These are phyloP conservation scores for Hypsopygia costalis DNA, from an alignment of 2,888 invertebrate genomes.

Conservation along the genomic window DNA sequence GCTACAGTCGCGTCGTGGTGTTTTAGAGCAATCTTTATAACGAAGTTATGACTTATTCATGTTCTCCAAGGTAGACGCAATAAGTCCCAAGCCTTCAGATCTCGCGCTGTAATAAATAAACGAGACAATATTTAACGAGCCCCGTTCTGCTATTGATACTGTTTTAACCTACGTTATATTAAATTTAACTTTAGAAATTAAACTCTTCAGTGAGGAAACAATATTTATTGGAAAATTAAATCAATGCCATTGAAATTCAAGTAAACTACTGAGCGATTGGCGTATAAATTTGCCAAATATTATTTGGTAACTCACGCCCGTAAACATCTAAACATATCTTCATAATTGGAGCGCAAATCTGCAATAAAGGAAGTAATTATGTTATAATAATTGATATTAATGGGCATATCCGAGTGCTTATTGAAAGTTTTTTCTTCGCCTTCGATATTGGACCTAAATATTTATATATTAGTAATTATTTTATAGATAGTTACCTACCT, in stretches of 20 bases:
- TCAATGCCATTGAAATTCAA: not conserved
- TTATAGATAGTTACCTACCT: too few species aligned
- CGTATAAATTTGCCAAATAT: constrained; percentile 65
- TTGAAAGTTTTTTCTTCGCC: too few species aligned
- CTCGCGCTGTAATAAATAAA: constrained; percentile 60
- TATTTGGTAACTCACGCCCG: constrained; percentile 56
- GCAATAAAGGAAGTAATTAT: constrained; percentile 24
- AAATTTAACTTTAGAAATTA: constrained; percentile 10
- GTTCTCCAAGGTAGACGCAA: constrained; percentile 57
- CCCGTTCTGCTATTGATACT: constrained; percentile 12
- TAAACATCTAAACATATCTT: constrained; percentile 65
- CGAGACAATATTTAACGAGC: constrained; percentile 56
- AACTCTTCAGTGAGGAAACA: not conserved
- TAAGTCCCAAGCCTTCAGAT: constrained; percentile 59
- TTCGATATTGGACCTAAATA: too few species aligned
- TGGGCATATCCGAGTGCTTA: too few species aligned
- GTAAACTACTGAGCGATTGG: constrained; percentile 37
- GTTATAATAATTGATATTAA: too few species aligned
- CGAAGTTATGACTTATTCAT: constrained; percentile 77
- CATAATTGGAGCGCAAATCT: constrained; percentile 60
- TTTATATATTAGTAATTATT: too few species aligned
- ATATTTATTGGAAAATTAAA: constrained; percentile 7
- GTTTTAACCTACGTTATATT: constrained; percentile 11
- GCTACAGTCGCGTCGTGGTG: constrained; percentile 40
- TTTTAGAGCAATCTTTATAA: constrained; percentile 69